Evolutionary conservation across 2,797 vertebrate genomes (phyloP), one percentile per base, ranked within the genome.

Genomic region (Lepus townsendii): DNA sequence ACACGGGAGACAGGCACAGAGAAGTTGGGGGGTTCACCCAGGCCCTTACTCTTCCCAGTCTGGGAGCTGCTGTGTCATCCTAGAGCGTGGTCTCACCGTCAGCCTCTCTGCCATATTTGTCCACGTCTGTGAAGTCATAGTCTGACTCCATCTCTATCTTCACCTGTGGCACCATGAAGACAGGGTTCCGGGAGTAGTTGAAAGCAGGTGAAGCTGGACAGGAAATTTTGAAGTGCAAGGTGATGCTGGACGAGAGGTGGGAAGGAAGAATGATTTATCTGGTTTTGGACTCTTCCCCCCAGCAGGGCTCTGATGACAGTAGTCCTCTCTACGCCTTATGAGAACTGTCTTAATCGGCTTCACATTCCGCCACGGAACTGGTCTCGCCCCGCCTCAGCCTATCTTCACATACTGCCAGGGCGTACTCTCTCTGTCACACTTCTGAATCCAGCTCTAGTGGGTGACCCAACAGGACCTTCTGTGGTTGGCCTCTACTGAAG

Each of bases 61-160:
- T 4, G 5, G 38, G 75, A 60, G 22, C 30, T 13, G 22, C 83
- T 6, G 27, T 0, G 0, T n/a, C 63, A 17, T 86, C 87, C 98
- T 98, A 99, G 66, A 99, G 98, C 0, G 99, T 99, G 82, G 99
- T 99, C 98, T 99, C 99, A 0, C 99, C 98, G 92, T 98, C 99
- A 97, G 98, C 97, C 95, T 99, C 99, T 94, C 98, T 98, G 0
- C 98, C 98, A 0, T 97, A 98, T 76, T 94, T 98, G 42, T 99
- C 99, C 0, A 97, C 92, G 98, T 99, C 99, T 0, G 98, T 99
- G 97, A 99, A 98, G 63, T 99, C 99, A 20, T 99, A 99, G 97
- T 99, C 99, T 0, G 99, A 99, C 97, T 99, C 99, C 99, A 99
- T 99, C 88, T 99, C 99, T 20, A 99, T 99, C 98, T 99, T 99